A percentile compares a stretch with the other conserved stretches of the same genome.
phyloP scores from a whole-genome alignment of 2,113 vertebrate species.

The Ammodramus savannarum region DNA sequence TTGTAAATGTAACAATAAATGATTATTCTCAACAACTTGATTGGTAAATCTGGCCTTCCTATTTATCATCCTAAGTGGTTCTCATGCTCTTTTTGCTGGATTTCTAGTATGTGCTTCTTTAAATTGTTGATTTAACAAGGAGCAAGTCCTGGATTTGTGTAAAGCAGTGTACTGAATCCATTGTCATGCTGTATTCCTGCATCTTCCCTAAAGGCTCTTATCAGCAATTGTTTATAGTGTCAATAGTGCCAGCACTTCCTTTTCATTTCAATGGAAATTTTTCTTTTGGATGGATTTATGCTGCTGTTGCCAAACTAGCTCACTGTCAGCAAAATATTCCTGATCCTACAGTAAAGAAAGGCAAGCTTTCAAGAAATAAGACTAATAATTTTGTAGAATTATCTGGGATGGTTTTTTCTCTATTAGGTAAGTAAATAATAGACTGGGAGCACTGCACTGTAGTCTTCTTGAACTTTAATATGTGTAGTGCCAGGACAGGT shows the following conservation, averaged over 20 bases:
- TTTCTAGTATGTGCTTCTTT: not conserved
- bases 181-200: not conserved
- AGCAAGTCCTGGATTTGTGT: not conserved
- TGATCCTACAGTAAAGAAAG: not conserved
- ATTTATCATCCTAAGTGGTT: not conserved
- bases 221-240: not conserved
- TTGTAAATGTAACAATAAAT: constrained; percentile 65
- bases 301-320: not conserved
- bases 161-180: not conserved
- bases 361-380: not conserved
- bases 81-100: not conserved
- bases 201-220: not conserved
- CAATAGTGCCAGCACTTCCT: not conserved
- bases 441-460: not conserved
- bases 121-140: not conserved
- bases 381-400: not conserved
- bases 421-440: not conserved
- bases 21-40: not conserved
- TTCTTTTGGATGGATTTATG: not conserved
- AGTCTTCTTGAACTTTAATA: not conserved
- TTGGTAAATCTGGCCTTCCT: not conserved
- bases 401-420: accelerated
- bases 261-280: not conserved
- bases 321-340: not conserved
- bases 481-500: no score